A percentile compares a stretch with the other conserved stretches of the same genome.
Evolutionary conservation across 2,797 vertebrate species (phyloP).

Genomic region (Chelmon rostratus): DNA sequence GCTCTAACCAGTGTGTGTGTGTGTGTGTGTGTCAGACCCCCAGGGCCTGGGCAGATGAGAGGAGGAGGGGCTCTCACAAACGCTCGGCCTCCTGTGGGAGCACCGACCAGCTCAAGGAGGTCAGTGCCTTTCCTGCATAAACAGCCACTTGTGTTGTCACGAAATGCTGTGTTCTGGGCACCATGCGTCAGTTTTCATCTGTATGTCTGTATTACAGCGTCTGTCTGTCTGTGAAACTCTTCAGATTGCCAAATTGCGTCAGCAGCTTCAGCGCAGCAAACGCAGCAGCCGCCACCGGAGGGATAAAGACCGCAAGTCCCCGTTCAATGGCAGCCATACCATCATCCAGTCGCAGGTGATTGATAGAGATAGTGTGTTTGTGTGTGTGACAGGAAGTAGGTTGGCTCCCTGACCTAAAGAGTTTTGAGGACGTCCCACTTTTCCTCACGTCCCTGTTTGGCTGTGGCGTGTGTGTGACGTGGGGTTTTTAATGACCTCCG

Average conservation of each 20-base stretch:
- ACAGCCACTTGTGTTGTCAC: too few relatives aligned
- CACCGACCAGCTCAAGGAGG: conserved; percentile 99
- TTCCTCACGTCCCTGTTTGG: conserved; percentile 42
- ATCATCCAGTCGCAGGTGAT: conserved; percentile 97
- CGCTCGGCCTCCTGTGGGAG: conserved; percentile 98
- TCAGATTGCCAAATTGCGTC: conserved; percentile 97
- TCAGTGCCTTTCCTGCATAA: conserved; percentile 77
- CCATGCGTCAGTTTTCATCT: background rate
- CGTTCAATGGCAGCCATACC: conserved; percentile 98
- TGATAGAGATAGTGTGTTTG: conserved; percentile 13
- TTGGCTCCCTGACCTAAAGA: conserved; percentile 34
- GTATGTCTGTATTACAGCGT: conserved; percentile 28
- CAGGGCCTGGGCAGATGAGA: conserved; percentile 99
- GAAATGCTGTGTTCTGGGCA: background rate
- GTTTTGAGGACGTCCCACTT: conserved; percentile 68
- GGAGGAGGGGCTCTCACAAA: conserved; percentile 97
- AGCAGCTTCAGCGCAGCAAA: conserved; percentile 98
- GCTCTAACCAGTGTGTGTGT: conserved; percentile 18
- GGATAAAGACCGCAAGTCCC: conserved; percentile 97
- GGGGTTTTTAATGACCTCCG: conserved; percentile 19
- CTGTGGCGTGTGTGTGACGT: conserved; percentile 33
- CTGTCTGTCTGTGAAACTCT: conserved; percentile 36
- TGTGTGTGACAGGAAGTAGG: conserved; percentile 15
- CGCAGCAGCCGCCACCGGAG: conserved; percentile 98
- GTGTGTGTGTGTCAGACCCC: conserved; percentile 89